phyloP scores from a whole-genome alignment of 2,888 invertebrate genomes.

The Caenorhabditis sp. region DNA sequence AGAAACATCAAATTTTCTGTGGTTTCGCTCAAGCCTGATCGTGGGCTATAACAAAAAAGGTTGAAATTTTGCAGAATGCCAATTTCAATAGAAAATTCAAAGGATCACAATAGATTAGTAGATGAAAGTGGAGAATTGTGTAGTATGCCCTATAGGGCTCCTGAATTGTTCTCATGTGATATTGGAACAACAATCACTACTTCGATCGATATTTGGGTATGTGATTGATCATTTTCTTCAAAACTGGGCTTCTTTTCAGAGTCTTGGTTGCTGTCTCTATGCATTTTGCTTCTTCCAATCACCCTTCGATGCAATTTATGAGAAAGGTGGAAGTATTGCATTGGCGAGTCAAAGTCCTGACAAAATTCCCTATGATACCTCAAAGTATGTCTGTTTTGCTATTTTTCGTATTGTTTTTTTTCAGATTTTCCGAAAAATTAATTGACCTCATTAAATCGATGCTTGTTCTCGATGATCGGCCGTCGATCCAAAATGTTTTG shows the following conservation, averaged over 20 bases:
- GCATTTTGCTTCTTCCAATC: conserved; percentile 86
- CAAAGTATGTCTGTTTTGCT: background rate
- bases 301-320: conserved; percentile 84
- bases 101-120: conserved; percentile 75
- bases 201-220: conserved; percentile 86
- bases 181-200: conserved; percentile 83
- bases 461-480: conserved; percentile 24
- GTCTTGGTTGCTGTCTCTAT: conserved; percentile 84
- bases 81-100: conserved; percentile 70
- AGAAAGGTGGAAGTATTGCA: conserved; percentile 86
- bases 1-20: too few relatives aligned
- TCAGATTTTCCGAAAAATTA: conserved; percentile 10
- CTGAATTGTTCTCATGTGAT: conserved; percentile 86
- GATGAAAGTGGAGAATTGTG: conserved; percentile 85
- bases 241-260: conserved; percentile 76
- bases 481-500: conserved; percentile 18
- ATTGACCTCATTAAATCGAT: conserved; percentile 30
- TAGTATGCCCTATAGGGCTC: conserved; percentile 87
- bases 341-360: conserved; percentile 77
- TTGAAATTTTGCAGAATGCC: conserved; percentile 60
- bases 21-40: too few relatives aligned
- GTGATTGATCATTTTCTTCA: conserved; percentile 19
- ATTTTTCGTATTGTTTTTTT: background rate
- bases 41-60: too few relatives aligned
- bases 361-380: conserved; percentile 41